A percentile compares a stretch with the other conserved stretches of the same genome.
Conservation (phyloP, 1,140 invertebrate genomes). For the Arctopsyche grandis region DNA sequence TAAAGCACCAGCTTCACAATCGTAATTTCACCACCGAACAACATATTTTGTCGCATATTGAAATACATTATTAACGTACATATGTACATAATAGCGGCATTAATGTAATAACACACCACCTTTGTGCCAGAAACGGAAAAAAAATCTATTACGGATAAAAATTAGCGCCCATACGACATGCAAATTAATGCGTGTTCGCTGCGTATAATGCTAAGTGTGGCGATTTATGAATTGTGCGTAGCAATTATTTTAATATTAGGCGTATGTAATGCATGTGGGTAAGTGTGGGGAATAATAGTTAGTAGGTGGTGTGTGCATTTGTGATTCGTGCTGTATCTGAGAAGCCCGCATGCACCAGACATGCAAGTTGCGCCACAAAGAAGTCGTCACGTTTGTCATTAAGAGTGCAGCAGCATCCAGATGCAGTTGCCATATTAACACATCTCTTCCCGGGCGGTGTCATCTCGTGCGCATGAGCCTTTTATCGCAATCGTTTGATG, state of each 20-base stretch:
- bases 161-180: not conserved
- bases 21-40: not conserved
- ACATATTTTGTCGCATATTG: too few relatives aligned
- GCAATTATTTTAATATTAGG: too few relatives aligned
- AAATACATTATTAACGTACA: not conserved
- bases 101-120: constrained; percentile 5
- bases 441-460: constrained; percentile 12
- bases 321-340: constrained; percentile 14
- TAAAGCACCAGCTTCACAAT: not conserved
- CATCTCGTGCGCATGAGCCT: not conserved
- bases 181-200: not conserved
- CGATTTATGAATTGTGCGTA: too few relatives aligned
- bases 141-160: not conserved
- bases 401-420: constrained; percentile 34
- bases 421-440: constrained; percentile 31
- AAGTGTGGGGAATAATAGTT: too few relatives aligned
- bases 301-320: too few relatives aligned
- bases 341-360: constrained; percentile 20
- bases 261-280: too few relatives aligned
- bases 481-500: not conserved
- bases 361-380: constrained; percentile 37
- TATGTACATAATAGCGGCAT: not conserved
- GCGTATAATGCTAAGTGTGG: too few relatives aligned
- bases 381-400: constrained; percentile 45
- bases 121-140: not conserved